phyloP scores from a whole-genome alignment of 1,140 invertebrate species.

The Drosophila tani region DNA sequence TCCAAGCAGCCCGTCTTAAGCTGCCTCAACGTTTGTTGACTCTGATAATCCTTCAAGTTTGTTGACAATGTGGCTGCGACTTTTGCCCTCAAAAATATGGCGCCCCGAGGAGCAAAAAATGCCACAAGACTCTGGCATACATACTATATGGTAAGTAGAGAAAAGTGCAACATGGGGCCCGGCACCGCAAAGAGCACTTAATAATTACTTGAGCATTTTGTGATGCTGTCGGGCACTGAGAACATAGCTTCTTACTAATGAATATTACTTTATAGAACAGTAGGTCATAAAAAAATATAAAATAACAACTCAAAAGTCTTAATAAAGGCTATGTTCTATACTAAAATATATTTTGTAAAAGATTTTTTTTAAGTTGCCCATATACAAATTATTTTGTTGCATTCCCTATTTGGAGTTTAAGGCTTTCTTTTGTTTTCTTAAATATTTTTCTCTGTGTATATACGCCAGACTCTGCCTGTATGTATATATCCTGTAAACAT shows the following conservation, averaged over 20 bases:
- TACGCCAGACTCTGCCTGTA: slow-evolving; percentile 17
- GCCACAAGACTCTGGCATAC: slow-evolving; percentile 50
- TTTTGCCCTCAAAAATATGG: slow-evolving; percentile 80
- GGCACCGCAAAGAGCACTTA: slow-evolving; percentile 75
- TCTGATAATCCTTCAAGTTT: slow-evolving; percentile 83
- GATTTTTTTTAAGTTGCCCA: too few species aligned
- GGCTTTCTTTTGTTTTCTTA: background rate
- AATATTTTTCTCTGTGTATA: slow-evolving; percentile 12
- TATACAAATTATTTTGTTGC: too few species aligned
- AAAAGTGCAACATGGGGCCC: slow-evolving; percentile 45
- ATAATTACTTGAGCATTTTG: slow-evolving; percentile 82
- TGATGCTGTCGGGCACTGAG: slow-evolving; percentile 45
- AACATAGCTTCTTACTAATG: background rate
- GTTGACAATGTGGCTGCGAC: slow-evolving; percentile 78
- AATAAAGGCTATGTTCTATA: too few species aligned
- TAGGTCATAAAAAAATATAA: background rate
- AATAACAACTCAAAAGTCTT: too few species aligned
- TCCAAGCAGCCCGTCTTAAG: slow-evolving; percentile 44
- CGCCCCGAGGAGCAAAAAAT: slow-evolving; percentile 55
- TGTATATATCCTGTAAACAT: slow-evolving; percentile 57
- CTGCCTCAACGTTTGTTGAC: slow-evolving; percentile 69
- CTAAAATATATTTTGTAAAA: too few species aligned
- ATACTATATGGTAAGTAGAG: slow-evolving; percentile 29
- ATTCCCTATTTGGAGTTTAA: too few species aligned
- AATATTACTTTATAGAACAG: background rate